Percentiles rank a stretch among this genome's conserved stretches.
Evolutionary conservation across 2,888 invertebrate genomes (phyloP).

Genomic region (Hypolimnas misippus): DNA sequence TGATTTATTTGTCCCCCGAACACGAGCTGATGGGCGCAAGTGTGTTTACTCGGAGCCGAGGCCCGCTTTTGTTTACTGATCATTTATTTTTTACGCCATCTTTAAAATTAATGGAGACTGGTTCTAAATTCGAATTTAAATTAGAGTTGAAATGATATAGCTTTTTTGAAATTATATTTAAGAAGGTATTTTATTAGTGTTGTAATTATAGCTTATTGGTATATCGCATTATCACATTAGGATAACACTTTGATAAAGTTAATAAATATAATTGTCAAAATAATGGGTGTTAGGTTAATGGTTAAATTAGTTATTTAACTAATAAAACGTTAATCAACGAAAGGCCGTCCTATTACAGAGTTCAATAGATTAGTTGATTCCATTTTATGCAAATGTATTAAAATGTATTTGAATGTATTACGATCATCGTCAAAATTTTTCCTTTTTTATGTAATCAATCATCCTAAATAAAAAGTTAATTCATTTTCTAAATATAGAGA

Average conservation of each 20-base stretch:
- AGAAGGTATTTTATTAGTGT: neutral
- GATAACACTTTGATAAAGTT: neutral
- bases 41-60: slow-evolving; percentile 58
- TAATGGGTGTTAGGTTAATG: too few relatives aligned
- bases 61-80: slow-evolving; percentile 62
- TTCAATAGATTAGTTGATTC: too few relatives aligned
- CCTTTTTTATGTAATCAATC: too few relatives aligned
- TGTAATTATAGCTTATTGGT: neutral
- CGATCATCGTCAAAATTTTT: too few relatives aligned
- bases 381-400: too few relatives aligned
- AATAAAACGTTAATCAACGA: too few relatives aligned
- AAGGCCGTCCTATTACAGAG: too few relatives aligned
- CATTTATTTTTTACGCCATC: slow-evolving; percentile 59
- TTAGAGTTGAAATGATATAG: slow-evolving; percentile 5
- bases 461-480: too few relatives aligned
- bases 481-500: too few relatives aligned
- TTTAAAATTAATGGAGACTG: slow-evolving; percentile 41
- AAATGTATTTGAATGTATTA: too few relatives aligned
- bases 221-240: neutral
- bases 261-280: too few relatives aligned
- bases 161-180: neutral
- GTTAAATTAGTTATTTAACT: too few relatives aligned
- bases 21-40: slow-evolving; percentile 46
- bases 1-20: slow-evolving; percentile 66
- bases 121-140: slow-evolving; percentile 17